Evolutionary conservation across 2,113 vertebrate species (phyloP).

Genomic region (Clarias batrachus): DNA sequence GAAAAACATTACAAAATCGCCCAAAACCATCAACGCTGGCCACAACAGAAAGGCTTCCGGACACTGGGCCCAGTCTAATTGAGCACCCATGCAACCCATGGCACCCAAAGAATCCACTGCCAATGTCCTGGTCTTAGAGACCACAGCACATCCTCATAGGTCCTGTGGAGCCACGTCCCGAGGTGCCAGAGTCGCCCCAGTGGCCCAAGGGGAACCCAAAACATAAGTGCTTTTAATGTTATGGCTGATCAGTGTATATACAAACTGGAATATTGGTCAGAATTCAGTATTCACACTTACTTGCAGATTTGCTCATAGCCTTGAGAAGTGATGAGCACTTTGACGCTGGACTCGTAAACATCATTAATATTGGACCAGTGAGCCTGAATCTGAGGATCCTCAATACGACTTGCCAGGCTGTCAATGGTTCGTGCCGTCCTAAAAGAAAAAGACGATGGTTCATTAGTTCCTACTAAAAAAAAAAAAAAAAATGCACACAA

Average conservation of each 20-base stretch:
- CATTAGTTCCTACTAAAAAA: neutral
- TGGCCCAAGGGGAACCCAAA: too few relatives aligned
- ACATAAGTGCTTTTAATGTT: too few relatives aligned
- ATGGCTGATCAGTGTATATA: neutral
- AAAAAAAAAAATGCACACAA: neutral
- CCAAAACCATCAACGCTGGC: too few relatives aligned
- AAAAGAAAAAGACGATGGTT: conserved; percentile 16
- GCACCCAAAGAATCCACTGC: too few relatives aligned
- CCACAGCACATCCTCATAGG: too few relatives aligned
- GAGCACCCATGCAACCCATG: too few relatives aligned
- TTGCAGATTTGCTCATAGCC: conserved; percentile 99
- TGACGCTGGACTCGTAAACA: conserved; percentile 96
- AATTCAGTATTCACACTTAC: conserved; percentile 69
- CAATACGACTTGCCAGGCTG: conserved; percentile 90
- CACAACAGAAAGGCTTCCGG: too few relatives aligned
- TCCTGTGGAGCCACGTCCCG: too few relatives aligned
- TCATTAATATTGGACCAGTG: conserved; percentile 99
- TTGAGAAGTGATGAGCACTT: conserved; percentile 97
- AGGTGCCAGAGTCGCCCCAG: too few relatives aligned
- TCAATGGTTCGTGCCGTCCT: conserved; percentile 96
- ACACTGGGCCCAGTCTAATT: too few relatives aligned
- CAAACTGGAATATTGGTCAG: neutral
- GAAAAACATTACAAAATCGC: too few relatives aligned
- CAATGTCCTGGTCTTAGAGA: too few relatives aligned
- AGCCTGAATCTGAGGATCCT: conserved; percentile 97